Conservation (phyloP, 2,797 vertebrate genomes). For the Aratinga solstitialis region DNA sequence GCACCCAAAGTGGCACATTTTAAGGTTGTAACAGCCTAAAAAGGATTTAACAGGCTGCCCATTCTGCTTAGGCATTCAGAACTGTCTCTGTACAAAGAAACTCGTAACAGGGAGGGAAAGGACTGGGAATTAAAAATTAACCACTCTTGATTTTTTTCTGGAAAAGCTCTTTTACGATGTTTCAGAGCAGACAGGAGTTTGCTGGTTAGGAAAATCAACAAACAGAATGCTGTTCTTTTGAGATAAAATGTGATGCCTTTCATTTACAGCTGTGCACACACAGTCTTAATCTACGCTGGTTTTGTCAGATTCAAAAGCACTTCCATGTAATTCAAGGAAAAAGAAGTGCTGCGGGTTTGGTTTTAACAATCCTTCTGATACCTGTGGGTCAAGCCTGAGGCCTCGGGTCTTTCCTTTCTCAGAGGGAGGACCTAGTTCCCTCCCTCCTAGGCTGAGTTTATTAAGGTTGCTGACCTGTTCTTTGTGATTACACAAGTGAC, state of each 20-base stretch:
- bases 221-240: background rate
- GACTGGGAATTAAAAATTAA: background rate
- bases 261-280: background rate
- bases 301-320: background rate
- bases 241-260: background rate
- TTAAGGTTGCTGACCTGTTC: background rate
- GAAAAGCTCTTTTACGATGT: background rate
- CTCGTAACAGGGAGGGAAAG: background rate
- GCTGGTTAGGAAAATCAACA: background rate
- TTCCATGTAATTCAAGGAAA: background rate
- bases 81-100: background rate
- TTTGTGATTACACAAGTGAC: background rate
- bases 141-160: background rate
- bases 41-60: background rate
- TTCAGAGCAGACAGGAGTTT: background rate
- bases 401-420: background rate
- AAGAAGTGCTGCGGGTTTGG: background rate
- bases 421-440: background rate
- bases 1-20: background rate
- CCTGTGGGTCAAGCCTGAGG: background rate
- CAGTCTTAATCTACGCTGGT: background rate
- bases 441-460: background rate
- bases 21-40: background rate
- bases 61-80: slow-evolving; percentile 8
- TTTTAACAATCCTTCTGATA: background rate